phyloP scores from a whole-genome alignment of 2,888 invertebrate species.

The Synergus laeviventris region DNA sequence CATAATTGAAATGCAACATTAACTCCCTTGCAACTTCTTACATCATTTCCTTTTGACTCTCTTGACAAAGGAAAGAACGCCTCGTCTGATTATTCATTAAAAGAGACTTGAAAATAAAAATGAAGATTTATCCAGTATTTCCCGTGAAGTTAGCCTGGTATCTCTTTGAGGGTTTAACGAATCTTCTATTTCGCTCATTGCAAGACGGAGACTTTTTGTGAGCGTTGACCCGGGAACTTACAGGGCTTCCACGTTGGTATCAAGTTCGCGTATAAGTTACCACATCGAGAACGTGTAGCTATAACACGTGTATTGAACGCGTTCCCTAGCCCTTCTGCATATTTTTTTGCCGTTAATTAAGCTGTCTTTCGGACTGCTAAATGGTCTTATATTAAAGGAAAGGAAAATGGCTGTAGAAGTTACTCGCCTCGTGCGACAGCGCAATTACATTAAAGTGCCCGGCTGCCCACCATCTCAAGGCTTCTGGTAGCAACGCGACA shows the following conservation, averaged over 20 bases:
- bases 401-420: slow-evolving; percentile 41
- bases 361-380: slow-evolving; percentile 6
- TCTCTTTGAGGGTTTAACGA: slow-evolving; percentile 27
- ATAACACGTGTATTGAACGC: slow-evolving; percentile 54
- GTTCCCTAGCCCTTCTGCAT: neutral
- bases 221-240: slow-evolving; percentile 14
- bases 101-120: slow-evolving; percentile 2
- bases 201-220: slow-evolving; percentile 4
- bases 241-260: neutral
- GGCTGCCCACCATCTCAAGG: slow-evolving; percentile 57
- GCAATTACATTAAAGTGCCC: slow-evolving; percentile 70
- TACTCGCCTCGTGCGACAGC: slow-evolving; percentile 58
- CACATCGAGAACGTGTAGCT: slow-evolving; percentile 24
- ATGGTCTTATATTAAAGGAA: neutral
- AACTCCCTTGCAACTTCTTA: neutral
- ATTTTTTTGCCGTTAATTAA: neutral
- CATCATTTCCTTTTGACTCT: neutral
- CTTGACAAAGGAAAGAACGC: too few species aligned
- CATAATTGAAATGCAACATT: slow-evolving; percentile 3
- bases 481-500: slow-evolving; percentile 25
- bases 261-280: neutral
- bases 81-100: slow-evolving; percentile 12
- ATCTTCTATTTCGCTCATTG: slow-evolving; percentile 19
- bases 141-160: neutral
- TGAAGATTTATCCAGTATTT: slow-evolving; percentile 13